phyloP scores from a whole-genome alignment of 1,140 invertebrate genomes.

The Drosophila suzukii region DNA sequence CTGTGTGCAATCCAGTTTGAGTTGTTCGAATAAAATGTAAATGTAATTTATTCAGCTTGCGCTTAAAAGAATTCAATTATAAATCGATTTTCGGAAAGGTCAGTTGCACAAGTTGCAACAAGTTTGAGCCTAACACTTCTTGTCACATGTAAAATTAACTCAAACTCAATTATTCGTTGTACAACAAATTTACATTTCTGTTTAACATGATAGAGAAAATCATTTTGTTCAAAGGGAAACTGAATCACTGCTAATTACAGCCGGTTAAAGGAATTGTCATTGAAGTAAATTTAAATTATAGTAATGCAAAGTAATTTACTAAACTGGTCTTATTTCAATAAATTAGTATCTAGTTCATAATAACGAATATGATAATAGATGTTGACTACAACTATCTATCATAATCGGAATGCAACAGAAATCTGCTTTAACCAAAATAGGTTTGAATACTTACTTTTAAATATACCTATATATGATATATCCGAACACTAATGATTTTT shows the following conservation, averaged over 20 bases:
- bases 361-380: too few species aligned
- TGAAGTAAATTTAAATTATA: neutral
- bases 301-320: too few species aligned
- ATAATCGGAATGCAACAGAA: too few species aligned
- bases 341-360: too few species aligned
- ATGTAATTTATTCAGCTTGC: slow-evolving; percentile 11
- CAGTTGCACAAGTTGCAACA: slow-evolving; percentile 2
- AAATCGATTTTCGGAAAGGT: neutral
- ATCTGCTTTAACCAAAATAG: too few species aligned
- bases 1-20: neutral
- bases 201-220: neutral
- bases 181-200: neutral
- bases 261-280: neutral
- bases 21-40: neutral
- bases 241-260: too few species aligned
- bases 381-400: too few species aligned
- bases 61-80: slow-evolving; percentile 1
- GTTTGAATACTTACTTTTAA: too few species aligned
- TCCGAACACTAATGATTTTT: too few species aligned
- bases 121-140: neutral
- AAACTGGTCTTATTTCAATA: too few species aligned
- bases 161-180: slow-evolving; percentile 1
- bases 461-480: too few species aligned
- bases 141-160: neutral
- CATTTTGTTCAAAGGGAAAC: too few species aligned